A percentile compares a stretch with the other conserved stretches of the same genome.
Conservation (phyloP, 2,888 invertebrate genomes). For the Orchesella flavescens region DNA sequence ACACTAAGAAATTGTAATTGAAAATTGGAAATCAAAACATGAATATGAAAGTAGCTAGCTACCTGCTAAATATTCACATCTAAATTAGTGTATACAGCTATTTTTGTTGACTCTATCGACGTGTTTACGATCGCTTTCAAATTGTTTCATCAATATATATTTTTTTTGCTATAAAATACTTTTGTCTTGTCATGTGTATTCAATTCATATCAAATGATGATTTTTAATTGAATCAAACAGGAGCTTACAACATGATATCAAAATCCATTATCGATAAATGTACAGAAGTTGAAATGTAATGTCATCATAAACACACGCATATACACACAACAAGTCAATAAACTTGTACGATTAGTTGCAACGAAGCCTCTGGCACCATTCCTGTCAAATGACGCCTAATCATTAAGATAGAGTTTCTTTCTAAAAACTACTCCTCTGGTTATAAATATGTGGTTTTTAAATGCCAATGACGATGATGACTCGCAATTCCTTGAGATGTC, state of each 20-base stretch:
- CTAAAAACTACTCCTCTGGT: neutral
- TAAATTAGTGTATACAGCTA: no score
- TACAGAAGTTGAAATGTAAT: conserved; percentile 1
- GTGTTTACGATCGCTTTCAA: neutral
- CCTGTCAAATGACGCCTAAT: conserved; percentile 48
- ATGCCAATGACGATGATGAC: conserved; percentile 1
- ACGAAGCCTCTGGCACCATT: conserved; percentile 47
- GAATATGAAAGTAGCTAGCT: neutral
- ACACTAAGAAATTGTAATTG: neutral
- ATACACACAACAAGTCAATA: conserved; percentile 29
- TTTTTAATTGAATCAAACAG: conserved; percentile 54
- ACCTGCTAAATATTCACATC: neutral
- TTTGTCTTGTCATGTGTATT: neutral
- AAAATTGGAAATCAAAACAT: neutral
- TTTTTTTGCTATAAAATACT: neutral
- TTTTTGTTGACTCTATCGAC: neutral
- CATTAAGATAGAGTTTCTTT: conserved; percentile 21
- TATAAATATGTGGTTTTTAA: neutral
- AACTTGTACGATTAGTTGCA: conserved; percentile 25
- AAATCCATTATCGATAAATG: conserved; percentile 23
- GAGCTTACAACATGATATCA: conserved; percentile 34
- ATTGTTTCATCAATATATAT: neutral
- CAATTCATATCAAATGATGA: conserved; percentile 15
- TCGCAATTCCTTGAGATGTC: conserved; percentile 22
- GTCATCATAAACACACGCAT: neutral